These are phyloP conservation scores for Ryuthela nishihirai DNA, from an alignment of 2,888 invertebrate species.

Conservation along the genomic window DNA sequence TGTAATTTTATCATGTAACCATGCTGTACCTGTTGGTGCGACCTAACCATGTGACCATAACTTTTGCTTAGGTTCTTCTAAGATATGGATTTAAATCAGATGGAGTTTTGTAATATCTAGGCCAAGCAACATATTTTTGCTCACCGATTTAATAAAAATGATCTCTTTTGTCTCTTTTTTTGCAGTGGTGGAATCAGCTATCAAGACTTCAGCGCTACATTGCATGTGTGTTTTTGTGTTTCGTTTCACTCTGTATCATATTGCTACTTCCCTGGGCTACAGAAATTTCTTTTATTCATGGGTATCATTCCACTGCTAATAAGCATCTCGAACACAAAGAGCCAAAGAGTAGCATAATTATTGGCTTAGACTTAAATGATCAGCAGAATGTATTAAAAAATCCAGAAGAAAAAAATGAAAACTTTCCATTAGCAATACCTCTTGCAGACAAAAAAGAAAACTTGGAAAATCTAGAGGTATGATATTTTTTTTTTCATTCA, in stretches of 20 bases:
- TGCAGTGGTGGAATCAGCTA: conserved; percentile 32
- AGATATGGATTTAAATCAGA: no score
- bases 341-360: background rate
- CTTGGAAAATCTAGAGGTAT: conserved; percentile 20
- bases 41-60: no score
- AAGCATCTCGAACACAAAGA: conserved; percentile 11
- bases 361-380: background rate
- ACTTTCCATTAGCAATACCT: no score
- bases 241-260: conserved; percentile 28
- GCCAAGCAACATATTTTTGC: no score
- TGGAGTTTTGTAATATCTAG: no score
- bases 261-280: conserved; percentile 28
- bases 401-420: no score
- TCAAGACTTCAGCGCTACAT: conserved; percentile 30
- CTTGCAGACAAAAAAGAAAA: conserved; percentile 15
- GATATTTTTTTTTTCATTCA: no score
- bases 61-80: no score
- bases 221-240: conserved; percentile 24
- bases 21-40: no score
- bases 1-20: no score
- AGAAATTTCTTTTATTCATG: conserved; percentile 22
- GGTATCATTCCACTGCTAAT: background rate
- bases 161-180: background rate
- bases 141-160: no score
- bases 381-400: no score